Percentiles rank a stretch among this genome's conserved stretches.
phyloP scores from a whole-genome alignment of 1,140 invertebrate species.

The Gonioctena quinquepunctata region DNA sequence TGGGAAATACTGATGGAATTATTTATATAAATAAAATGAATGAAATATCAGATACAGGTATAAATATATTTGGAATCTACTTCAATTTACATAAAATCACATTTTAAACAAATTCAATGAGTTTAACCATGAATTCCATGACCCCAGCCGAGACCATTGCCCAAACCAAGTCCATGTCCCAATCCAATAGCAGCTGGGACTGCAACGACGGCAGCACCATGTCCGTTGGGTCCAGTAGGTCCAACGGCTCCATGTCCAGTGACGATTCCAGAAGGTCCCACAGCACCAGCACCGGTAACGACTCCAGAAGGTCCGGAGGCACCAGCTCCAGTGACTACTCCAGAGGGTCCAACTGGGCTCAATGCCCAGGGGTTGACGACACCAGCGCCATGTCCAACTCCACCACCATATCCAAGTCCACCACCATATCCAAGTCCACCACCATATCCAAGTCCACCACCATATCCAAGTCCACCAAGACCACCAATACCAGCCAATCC shows the following conservation, averaged over 20 bases:
- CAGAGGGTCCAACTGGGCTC: conserved; percentile 5
- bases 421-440: not conserved
- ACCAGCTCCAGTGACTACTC: conserved; percentile 5
- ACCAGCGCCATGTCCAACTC: not conserved
- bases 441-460: not conserved
- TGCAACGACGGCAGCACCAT: not conserved
- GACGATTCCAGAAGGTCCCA: conserved; percentile 4
- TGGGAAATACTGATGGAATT: too few relatives aligned
- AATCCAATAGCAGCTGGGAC: not conserved
- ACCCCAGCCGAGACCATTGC: not conserved
- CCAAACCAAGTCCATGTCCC: not conserved
- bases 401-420: not conserved
- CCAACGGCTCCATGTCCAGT: conserved; percentile 13
- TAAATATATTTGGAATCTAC: too few relatives aligned
- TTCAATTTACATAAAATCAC: too few relatives aligned
- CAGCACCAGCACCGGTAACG: conserved; percentile 7
- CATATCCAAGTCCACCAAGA: not conserved
- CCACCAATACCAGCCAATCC: too few relatives aligned
- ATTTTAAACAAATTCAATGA: too few relatives aligned
- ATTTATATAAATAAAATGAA: too few relatives aligned
- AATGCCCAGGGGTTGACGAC: not conserved
- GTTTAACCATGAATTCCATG: too few relatives aligned
- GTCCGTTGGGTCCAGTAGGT: conserved; percentile 9
- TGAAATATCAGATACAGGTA: too few relatives aligned
- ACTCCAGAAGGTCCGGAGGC: conserved; percentile 9